These are phyloP conservation scores for Tetanocera ferruginea DNA, from an alignment of 2,888 invertebrate genomes.

Conservation along the genomic window DNA sequence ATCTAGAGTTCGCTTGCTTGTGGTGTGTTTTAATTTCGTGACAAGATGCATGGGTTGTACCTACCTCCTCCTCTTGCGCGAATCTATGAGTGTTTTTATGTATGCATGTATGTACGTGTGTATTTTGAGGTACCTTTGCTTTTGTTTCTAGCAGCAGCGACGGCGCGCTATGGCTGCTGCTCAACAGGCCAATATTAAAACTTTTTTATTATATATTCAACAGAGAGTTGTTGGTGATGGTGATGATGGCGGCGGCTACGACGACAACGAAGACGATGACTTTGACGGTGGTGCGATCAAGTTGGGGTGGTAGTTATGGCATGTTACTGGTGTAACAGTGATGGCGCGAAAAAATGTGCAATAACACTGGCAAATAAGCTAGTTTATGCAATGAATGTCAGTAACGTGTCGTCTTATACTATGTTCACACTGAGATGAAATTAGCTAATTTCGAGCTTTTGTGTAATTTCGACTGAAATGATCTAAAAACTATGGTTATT, in stretches of 20 bases:
- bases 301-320: conserved; percentile 5
- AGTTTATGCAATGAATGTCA: conserved; percentile 8
- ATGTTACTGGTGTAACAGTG: not conserved
- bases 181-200: conserved; percentile 63
- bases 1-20: conserved; percentile 1
- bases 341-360: conserved; percentile 11
- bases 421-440: too few species aligned
- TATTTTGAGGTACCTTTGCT: conserved; percentile 36
- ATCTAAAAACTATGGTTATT: too few species aligned
- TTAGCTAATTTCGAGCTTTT: too few species aligned
- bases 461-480: too few species aligned
- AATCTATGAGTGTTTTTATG: not conserved
- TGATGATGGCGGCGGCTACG: not conserved
- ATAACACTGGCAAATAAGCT: not conserved
- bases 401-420: not conserved
- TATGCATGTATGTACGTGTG: not conserved
- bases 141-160: conserved; percentile 36
- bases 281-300: not conserved
- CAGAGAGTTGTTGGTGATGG: conserved; percentile 37
- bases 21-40: conserved; percentile 41
- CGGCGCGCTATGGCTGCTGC: conserved; percentile 47
- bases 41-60: conserved; percentile 33
- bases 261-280: not conserved
- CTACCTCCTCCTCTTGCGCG: conserved; percentile 38
- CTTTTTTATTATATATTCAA: conserved; percentile 51